Evolutionary conservation across 1,140 invertebrate genomes (phyloP).

Genomic region (Wasmannia auropunctata): DNA sequence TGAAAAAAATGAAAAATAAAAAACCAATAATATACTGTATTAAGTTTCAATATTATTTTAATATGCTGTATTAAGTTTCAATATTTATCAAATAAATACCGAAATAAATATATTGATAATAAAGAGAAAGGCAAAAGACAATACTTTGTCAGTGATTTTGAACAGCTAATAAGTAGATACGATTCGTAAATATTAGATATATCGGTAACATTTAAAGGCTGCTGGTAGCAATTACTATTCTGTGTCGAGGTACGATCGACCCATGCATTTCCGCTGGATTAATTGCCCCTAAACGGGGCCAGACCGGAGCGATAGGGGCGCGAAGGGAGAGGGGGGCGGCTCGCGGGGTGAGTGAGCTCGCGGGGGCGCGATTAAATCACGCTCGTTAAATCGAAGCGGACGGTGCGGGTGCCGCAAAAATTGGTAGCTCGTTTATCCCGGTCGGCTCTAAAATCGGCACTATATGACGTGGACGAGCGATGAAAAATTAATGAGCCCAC

Average conservation of each 20-base stretch:
- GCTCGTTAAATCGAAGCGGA: slow-evolving; percentile 57
- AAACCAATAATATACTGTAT: background rate
- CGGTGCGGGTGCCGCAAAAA: slow-evolving; percentile 44
- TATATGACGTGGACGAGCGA: slow-evolving; percentile 44
- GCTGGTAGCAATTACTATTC: slow-evolving; percentile 46
- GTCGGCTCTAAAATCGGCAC: slow-evolving; percentile 25
- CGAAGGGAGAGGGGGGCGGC: background rate
- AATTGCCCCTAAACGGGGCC: slow-evolving; percentile 47
- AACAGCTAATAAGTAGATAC: background rate
- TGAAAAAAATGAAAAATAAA: background rate
- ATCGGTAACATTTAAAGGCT: slow-evolving; percentile 29
- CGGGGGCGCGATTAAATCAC: slow-evolving; percentile 59
- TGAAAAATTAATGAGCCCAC: slow-evolving; percentile 72
- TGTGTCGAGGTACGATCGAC: slow-evolving; percentile 51
- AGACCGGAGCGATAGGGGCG: background rate
- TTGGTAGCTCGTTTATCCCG: slow-evolving; percentile 52
- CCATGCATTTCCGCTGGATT: slow-evolving; percentile 49
- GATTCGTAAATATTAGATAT: slow-evolving; percentile 41
- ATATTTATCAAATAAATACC: too few species aligned
- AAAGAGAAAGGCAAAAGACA: background rate
- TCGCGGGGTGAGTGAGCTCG: slow-evolving; percentile 33
- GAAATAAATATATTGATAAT: background rate
- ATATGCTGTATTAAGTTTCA: background rate
- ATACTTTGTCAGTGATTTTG: background rate
- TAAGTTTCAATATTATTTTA: background rate